A percentile compares a stretch with the other conserved stretches of the same genome.
phyloP scores from a whole-genome alignment of 2,797 vertebrate genomes.

The Pangasius sanitwongsei region DNA sequence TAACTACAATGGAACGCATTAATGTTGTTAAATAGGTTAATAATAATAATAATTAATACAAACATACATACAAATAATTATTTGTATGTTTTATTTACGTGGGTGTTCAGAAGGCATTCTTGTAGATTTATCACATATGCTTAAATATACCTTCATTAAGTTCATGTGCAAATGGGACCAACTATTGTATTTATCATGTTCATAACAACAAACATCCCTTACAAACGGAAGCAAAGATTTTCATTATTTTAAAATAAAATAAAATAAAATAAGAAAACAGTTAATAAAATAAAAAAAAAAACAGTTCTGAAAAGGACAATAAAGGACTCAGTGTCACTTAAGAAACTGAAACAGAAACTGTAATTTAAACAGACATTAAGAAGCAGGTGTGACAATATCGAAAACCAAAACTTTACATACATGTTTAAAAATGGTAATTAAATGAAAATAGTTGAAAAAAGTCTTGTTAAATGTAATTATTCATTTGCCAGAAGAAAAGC shows the following conservation, averaged over 20 bases:
- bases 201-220: constrained; percentile 78
- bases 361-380: constrained; percentile 34
- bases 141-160: constrained; percentile 81
- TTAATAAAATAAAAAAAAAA: constrained; percentile 61
- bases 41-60: constrained; percentile 6
- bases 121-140: constrained; percentile 78
- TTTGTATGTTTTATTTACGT: constrained; percentile 58
- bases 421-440: not conserved
- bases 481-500: not conserved
- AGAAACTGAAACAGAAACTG: not conserved
- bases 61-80: constrained; percentile 46
- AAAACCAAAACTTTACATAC: constrained; percentile 15
- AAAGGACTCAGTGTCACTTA: constrained; percentile 9
- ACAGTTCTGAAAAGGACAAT: constrained; percentile 55
- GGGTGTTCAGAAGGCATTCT: constrained; percentile 74
- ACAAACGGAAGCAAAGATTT: constrained; percentile 72
- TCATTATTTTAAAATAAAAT: not conserved
- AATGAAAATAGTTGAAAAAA: not conserved
- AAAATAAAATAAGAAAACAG: constrained; percentile 61
- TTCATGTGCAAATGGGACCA: constrained; percentile 82
- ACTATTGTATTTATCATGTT: constrained; percentile 69
- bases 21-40: constrained; percentile 71
- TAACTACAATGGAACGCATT: constrained; percentile 76
- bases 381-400: constrained; percentile 2
- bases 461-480: not conserved